Evolutionary conservation across 2,113 vertebrate species (phyloP).

Genomic region (Mystacornis crossleyi): DNA sequence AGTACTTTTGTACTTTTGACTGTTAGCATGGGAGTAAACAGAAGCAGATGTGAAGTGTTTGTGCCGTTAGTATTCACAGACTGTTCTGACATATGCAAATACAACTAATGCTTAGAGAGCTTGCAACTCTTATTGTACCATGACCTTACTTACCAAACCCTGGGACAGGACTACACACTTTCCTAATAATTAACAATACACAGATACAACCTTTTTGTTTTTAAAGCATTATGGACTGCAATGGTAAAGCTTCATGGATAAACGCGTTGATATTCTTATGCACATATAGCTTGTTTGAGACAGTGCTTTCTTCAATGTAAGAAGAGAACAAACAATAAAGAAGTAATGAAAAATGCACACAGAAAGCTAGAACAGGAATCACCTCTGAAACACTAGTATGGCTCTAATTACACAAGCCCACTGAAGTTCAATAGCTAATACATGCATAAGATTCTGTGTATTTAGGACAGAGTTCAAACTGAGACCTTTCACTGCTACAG

Average conservation of each 20-base stretch:
- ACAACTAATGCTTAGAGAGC: conserved; percentile 63
- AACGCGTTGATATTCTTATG: background rate
- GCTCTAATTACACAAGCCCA: background rate
- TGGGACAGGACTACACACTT: conserved; percentile 56
- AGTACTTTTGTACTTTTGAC: conserved; percentile 74
- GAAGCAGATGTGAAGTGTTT: conserved; percentile 80
- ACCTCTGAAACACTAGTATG: background rate
- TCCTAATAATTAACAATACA: conserved; percentile 67
- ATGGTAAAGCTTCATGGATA: background rate
- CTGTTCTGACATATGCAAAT: conserved; percentile 83
- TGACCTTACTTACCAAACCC: conserved; percentile 67
- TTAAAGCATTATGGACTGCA: background rate
- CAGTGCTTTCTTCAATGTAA: background rate
- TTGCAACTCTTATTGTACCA: conserved; percentile 61
- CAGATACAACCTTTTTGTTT: conserved; percentile 40
- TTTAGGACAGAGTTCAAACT: conserved; percentile 17
- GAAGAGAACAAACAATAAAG: background rate
- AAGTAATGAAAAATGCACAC: background rate
- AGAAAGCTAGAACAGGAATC: background rate
- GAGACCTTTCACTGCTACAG: conserved; percentile 9
- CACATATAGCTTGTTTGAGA: background rate
- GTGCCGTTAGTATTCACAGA: conserved; percentile 68
- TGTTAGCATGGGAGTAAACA: conserved; percentile 80
- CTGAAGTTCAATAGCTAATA: conserved; percentile 2
- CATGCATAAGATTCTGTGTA: background rate